Evolutionary conservation across 2,888 invertebrate genomes (phyloP), one percentile per base, ranked within the genome.

Genomic region (Sinhomidia bicolor): DNA sequence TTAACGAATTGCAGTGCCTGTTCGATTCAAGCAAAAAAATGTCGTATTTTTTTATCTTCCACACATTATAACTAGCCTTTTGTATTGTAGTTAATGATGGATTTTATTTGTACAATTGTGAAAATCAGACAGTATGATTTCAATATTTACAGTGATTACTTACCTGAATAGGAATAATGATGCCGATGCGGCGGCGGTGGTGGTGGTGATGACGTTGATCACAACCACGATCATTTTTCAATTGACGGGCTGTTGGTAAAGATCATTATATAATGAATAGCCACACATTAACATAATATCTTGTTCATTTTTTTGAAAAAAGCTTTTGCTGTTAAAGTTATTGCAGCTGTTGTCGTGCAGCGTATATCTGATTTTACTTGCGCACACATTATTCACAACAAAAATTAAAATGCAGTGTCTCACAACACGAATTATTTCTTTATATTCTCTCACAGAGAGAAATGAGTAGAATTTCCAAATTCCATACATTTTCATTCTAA

Each of bases 61-160:
- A 29, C 12, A 44, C 74, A 2, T 23, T 47, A 9, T 17, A n/a
- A n/a, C n/a, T n/a, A n/a, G 44, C n/a, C 36, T 14, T 68, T 68
- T 68, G 41, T 7, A 10, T 65, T n/a, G n/a, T n/a, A n/a, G 36
- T 5, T 41, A 14, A 68, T 41, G 71, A 71, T 71, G 71, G 41
- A 44, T 71, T 47, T 74, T 74, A 74, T 47, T 44, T 44, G 47
- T 47, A 26, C 47, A n/a, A 74, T 74, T 74, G 74, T 74, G 74
- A 47, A 74, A 74, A 74, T 47, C 74, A 74, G 74, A 26, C 23
- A 68, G n/a, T 74, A 74, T 47, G 23, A 74, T 74, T 47, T 47
- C 74, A 44, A 23, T 74, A 74, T 26, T 23, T 7, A 1, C 44
- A 26, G 23, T 47, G 47, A 74, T 74, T 47, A 74, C 44, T 74